A percentile compares a stretch with the other conserved stretches of the same genome.
Evolutionary conservation across 2,113 vertebrate species (phyloP).

Genomic region (Natator depressus): DNA sequence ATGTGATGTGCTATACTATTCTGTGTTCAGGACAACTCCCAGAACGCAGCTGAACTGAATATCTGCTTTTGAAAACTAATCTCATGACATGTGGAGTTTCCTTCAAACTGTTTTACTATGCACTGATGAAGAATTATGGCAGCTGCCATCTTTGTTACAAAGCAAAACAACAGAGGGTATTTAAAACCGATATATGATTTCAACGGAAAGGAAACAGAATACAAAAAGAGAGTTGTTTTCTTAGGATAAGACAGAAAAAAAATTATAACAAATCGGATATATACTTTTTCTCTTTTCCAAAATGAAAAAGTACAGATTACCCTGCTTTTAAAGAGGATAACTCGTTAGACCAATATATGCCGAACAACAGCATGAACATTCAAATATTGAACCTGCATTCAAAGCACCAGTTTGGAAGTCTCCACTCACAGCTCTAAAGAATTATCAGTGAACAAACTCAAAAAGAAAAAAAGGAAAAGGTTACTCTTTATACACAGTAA

Average conservation of each 20-base stretch:
- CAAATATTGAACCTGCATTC: not conserved
- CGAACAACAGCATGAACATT: not conserved
- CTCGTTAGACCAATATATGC: not conserved
- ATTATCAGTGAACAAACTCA: too few relatives aligned
- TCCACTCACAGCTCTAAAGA: not conserved
- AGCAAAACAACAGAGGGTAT: not conserved
- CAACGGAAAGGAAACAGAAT: not conserved
- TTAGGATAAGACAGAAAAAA: not conserved
- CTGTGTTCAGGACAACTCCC: not conserved
- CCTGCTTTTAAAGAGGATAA: not conserved
- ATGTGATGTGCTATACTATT: rapidly evolving
- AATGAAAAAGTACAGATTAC: not conserved
- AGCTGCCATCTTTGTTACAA: not conserved
- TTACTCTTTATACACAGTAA: too few relatives aligned
- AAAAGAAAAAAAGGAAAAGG: too few relatives aligned
- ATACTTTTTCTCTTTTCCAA: not conserved
- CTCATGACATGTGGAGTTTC: not conserved
- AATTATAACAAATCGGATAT: not conserved
- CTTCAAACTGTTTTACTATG: not conserved
- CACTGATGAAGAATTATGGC: not conserved
- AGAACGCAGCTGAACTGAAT: not conserved
- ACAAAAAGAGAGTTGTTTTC: not conserved
- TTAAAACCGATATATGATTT: not conserved
- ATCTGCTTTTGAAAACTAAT: constrained; percentile 29
- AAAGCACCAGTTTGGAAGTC: not conserved